Base-by-base conservation (phyloP, 2,797 vertebrate species). In the Enoplosus armatus region DNA sequence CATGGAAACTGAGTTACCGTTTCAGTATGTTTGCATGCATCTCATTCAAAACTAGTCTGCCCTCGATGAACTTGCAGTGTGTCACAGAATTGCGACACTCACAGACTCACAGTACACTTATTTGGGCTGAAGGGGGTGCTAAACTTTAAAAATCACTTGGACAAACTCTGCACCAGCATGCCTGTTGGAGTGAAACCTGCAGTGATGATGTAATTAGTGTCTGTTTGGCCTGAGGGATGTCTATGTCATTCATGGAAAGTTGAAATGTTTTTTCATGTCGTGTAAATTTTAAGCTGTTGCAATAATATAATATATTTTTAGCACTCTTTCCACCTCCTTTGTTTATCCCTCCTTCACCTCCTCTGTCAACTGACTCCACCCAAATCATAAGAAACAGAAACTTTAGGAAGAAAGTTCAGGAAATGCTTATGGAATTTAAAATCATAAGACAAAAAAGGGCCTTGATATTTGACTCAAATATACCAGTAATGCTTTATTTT, bases 41-140 rank as follows among this genome's bases (percentile, higher is more conserved):
- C 29, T 67, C 39, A 45, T 18, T n/a, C 12, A 51, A 54, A 35
- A 53, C 9, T 4, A 15, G 3, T 33, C 5, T 39, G 7, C 8
- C 35, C 1, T 24, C 20, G 37, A 48, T 63, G 29, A n/a, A 37
- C 0, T n/a, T 0, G 22, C 27, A n/a, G 3, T 6, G 14, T 35
- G 29, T 74, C 15, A 24, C 31, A 61, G 33, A 58, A 35, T 1
- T 50, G 3, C 2, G 14, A 9, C 24, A 61, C 16, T 48, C 2
- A 53, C 24, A 51, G 31, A 45, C n/a, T n/a, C n/a, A n/a, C 64
- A 73, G 26, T 73, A 29, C 80, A 27, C 5, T 0, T 4, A 43
- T 15, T n/a, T 29, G 61, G 31, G 0, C 75, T 84, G 33, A 33
- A 18, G 68, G 45, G 56, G 83, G 61, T 15, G 73, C 75, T 83